Evolutionary conservation across 1,140 invertebrate species (phyloP).

Genomic region (Brachionus koreanus): DNA sequence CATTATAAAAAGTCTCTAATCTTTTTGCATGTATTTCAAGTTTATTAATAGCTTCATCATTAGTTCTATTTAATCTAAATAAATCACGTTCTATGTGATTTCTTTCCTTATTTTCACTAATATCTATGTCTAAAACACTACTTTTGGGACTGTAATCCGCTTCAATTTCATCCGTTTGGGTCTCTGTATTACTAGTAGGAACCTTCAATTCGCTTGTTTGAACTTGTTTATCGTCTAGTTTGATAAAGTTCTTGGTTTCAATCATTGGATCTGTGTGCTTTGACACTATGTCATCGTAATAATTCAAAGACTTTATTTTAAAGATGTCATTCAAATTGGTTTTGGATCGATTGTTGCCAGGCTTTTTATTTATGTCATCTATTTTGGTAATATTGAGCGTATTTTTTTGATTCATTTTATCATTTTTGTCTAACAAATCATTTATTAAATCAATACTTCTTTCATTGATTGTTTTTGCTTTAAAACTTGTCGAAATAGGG

Average conservation of each 20-base stretch:
- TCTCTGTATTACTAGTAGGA: not conserved
- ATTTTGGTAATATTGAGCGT: not conserved
- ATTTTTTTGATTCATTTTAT: not conserved
- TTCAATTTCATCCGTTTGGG: not conserved
- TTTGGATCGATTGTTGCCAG: not conserved
- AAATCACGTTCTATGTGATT: not conserved
- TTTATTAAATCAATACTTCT: not conserved
- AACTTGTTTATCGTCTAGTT: not conserved
- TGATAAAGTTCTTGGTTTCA: not conserved
- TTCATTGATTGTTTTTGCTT: not conserved
- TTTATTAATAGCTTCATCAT: not conserved
- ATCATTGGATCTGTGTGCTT: not conserved
- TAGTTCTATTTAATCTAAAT: not conserved
- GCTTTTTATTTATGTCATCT: conserved; percentile 9
- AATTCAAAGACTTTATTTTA: conserved; percentile 9
- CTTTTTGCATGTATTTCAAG: not conserved
- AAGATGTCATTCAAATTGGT: conserved; percentile 10
- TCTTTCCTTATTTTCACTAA: not conserved
- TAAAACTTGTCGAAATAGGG: conserved; percentile 16
- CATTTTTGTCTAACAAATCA: not conserved
- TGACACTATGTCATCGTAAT: conserved; percentile 17
- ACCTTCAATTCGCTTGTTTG: not conserved
- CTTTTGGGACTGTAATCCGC: not conserved
- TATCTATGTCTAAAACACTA: not conserved
- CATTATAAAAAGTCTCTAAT: conserved; percentile 34